Evolutionary conservation across 2,888 invertebrate genomes (phyloP), one percentile per base, ranked within the genome.

Genomic region (Eilema caniola): DNA sequence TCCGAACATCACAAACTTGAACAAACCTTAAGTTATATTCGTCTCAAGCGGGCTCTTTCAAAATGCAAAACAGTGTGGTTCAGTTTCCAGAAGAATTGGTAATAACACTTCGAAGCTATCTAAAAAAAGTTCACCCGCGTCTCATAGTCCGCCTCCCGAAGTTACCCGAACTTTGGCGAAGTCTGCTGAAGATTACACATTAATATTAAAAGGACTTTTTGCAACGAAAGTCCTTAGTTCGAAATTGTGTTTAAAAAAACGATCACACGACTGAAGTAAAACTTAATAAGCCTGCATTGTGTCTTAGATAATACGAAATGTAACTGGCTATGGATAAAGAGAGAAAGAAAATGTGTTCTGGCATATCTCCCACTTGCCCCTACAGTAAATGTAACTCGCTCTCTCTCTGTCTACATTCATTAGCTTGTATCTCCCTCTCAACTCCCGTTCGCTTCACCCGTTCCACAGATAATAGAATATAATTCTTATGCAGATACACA

Each of bases 41-140:
- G 53, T 53, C 53, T 53, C 53, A n/a, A 53, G 53, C 8, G 53
- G 53, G 23, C 24, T 59, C 61, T 61, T 20, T 63, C 67, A 28
- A 41, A 67, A 70, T 70, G 53, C 20, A 62, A 41, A 33, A 59
- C 71, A 76, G 62, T 76, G 65, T 69, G 70, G 76, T 73, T 53
- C 23, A 59, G 47, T 67, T 79, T 74, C 56, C n/a, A 59, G 37
- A 31, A n/a, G 33, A 79, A 77, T 69, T 65, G 60, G 63, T 73
- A 80, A 78, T 78, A 82, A 73, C 73, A 75, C 73, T 81, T 79
- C 64, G 69, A 41, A 31, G 72, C 69, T 69, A 79, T 79, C 70
- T 69, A 31, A 31, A 77, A 31, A 77, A 66, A 81, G 24, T 80
- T 76, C 24, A 37, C 71, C 83, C 78, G 75, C 74, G 75, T 73